Evolutionary conservation across 2,113 vertebrate genomes (phyloP).

Genomic region (Narcine bancroftii): DNA sequence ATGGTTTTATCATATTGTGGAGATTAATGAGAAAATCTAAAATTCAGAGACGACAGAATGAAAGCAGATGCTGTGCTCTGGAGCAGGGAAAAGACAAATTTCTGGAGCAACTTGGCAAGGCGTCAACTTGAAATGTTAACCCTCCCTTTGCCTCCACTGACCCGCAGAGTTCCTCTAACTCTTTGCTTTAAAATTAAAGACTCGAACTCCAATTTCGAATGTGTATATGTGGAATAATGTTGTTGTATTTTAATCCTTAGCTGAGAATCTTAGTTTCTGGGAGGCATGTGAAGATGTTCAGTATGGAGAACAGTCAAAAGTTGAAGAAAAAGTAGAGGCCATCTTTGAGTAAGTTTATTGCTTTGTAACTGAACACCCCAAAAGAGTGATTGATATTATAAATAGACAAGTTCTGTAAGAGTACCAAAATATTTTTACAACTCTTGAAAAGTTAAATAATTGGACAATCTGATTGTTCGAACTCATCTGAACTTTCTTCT

Average conservation of each 20-base stretch:
- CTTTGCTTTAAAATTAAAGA: background rate
- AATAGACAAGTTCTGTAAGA: background rate
- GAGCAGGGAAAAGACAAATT: too few species aligned
- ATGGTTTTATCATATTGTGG: background rate
- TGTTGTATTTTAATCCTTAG: conserved; percentile 50
- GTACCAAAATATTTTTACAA: background rate
- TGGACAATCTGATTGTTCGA: background rate
- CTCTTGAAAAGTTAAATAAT: background rate
- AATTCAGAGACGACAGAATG: background rate
- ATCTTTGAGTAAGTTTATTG: conserved; percentile 70
- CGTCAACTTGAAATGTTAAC: too few species aligned
- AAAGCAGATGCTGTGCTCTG: too few species aligned
- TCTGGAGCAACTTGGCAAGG: too few species aligned
- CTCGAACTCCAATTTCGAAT: background rate
- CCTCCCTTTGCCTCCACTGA: too few species aligned
- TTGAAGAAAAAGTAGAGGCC: conserved; percentile 62
- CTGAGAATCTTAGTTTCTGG: conserved; percentile 91
- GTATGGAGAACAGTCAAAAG: conserved; percentile 71
- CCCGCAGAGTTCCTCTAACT: too few species aligned
- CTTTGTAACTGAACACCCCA: background rate
- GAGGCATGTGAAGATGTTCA: conserved; percentile 80
- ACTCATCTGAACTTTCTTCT: background rate
- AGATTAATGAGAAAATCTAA: background rate
- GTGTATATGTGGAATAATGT: background rate
- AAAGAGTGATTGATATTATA: background rate